A percentile compares a stretch with the other conserved stretches of the same genome.
These are phyloP conservation scores for Rosalia funebris DNA, from an alignment of 2,888 invertebrate species.

Conservation along the genomic window DNA sequence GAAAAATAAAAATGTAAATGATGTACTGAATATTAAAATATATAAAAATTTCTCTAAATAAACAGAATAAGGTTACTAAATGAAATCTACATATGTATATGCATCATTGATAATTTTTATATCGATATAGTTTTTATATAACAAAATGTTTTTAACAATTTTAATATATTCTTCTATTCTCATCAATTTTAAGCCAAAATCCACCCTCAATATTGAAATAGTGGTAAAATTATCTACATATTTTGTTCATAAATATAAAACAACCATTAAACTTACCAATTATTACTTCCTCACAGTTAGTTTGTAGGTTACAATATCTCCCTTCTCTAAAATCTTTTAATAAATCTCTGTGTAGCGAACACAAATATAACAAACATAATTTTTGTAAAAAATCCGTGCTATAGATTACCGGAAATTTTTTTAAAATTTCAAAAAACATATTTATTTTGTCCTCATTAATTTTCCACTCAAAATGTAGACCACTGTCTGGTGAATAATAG, in stretches of 20 bases:
- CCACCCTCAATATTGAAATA: too few relatives aligned
- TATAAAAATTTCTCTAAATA: too few relatives aligned
- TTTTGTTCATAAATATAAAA: background rate
- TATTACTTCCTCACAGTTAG: conserved; percentile 39
- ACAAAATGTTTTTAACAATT: too few relatives aligned
- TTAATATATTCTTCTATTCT: too few relatives aligned
- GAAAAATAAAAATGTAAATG: too few relatives aligned
- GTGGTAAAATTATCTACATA: too few relatives aligned
- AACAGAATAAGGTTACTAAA: too few relatives aligned
- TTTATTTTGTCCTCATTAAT: conserved; percentile 41
- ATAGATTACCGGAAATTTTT: conserved; percentile 52
- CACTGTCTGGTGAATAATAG: conserved; percentile 22
- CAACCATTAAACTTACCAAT: conserved; percentile 46
- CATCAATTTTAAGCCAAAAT: too few relatives aligned
- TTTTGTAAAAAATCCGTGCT: conserved; percentile 47
- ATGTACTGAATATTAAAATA: too few relatives aligned
- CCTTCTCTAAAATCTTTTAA: conserved; percentile 29
- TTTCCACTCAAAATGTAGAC: conserved; percentile 13
- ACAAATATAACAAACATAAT: conserved; percentile 51
- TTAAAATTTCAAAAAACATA: conserved; percentile 48
- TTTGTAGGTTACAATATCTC: conserved; percentile 27
- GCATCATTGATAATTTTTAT: too few relatives aligned
- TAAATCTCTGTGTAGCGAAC: conserved; percentile 53
- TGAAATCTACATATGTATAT: too few relatives aligned
- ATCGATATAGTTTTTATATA: too few relatives aligned